phyloP scores from a whole-genome alignment of 1,140 invertebrate species.

The Bombyx mandarina region DNA sequence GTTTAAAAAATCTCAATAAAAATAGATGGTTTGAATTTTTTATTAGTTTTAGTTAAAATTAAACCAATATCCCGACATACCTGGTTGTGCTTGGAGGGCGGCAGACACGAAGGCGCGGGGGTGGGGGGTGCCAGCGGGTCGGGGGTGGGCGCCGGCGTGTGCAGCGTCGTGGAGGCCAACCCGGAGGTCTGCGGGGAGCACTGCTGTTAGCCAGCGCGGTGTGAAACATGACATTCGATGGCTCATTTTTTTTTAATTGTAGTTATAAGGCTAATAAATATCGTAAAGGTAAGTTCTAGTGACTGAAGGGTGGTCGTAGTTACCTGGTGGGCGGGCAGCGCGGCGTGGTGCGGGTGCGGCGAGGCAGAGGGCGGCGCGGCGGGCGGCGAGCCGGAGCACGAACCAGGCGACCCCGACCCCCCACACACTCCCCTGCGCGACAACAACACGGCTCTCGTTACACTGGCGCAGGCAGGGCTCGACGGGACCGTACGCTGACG shows the following conservation, averaged over 20 bases:
- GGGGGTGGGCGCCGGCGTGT: constrained; percentile 70
- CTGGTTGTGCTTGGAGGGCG: constrained; percentile 46
- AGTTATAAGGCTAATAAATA: no score
- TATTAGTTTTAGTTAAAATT: no score
- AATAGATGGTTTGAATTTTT: no score
- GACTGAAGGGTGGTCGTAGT: neutral
- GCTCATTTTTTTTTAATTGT: neutral
- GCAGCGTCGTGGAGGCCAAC: constrained; percentile 53
- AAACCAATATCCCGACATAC: constrained; percentile 16
- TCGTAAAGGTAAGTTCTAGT: neutral
- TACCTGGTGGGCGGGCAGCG: constrained; percentile 17
- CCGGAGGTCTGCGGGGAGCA: constrained; percentile 18
- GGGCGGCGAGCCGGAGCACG: constrained; percentile 54
- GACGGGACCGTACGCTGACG: neutral
- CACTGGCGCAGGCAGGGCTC: constrained; percentile 15
- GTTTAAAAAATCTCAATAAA: no score
- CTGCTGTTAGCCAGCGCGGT: no score
- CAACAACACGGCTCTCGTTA: no score
- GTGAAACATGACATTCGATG: neutral
- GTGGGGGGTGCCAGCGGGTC: constrained; percentile 73
- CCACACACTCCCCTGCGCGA: constrained; percentile 17
- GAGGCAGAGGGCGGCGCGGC: constrained; percentile 76
- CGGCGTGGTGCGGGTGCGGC: constrained; percentile 70
- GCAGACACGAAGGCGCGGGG: constrained; percentile 49
- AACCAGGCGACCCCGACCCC: constrained; percentile 54